Conservation (phyloP, 2,888 invertebrate genomes). For the Balanococcus diminutus region DNA sequence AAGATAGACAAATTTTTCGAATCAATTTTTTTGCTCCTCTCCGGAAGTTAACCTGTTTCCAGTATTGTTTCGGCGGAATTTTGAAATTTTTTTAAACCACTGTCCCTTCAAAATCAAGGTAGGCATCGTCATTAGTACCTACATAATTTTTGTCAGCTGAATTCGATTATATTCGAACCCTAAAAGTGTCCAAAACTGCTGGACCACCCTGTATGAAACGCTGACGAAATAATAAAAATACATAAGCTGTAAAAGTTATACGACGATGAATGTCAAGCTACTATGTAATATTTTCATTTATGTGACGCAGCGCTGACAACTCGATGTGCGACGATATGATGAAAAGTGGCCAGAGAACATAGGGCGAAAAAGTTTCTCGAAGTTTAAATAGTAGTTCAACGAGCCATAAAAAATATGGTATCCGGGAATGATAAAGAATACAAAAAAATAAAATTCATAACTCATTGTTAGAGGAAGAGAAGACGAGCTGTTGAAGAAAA, state of each 20-base stretch:
- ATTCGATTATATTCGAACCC: no score
- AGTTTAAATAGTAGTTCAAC: slow-evolving; percentile 25
- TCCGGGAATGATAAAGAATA: background rate
- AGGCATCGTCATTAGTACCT: no score
- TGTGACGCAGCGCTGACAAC: background rate
- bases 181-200: no score
- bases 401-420: slow-evolving; percentile 25
- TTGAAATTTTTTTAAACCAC: no score
- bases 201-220: background rate
- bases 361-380: background rate
- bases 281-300: slow-evolving; percentile 11
- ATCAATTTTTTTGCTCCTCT: no score
- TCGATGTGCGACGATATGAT: background rate
- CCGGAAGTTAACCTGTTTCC: no score
- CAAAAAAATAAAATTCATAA: background rate
- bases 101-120: no score
- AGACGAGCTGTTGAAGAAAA: background rate
- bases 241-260: background rate
- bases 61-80: no score
- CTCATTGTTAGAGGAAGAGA: background rate
- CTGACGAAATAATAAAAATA: background rate
- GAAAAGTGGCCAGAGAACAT: background rate
- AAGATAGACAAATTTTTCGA: no score
- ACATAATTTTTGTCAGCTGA: no score
- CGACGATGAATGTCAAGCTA: background rate